These are phyloP conservation scores for Sebastolobus altivelis DNA, from an alignment of 2,797 vertebrate species.

Conservation along the genomic window DNA sequence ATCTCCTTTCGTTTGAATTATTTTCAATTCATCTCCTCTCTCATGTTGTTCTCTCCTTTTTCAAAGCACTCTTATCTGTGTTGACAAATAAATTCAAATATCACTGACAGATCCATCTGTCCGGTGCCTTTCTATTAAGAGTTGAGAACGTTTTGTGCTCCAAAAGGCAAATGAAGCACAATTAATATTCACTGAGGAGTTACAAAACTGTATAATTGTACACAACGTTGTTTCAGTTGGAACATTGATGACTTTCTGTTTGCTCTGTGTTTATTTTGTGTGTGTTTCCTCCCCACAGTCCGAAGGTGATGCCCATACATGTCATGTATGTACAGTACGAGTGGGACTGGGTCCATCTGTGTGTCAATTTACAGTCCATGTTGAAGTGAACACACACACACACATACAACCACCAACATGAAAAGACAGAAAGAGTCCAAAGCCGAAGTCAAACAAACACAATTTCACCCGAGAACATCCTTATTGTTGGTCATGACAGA, in stretches of 20 bases:
- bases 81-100: constrained; percentile 64
- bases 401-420: too few species aligned
- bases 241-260: neutral
- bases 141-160: constrained; percentile 16
- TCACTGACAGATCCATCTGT: constrained; percentile 37
- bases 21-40: constrained; percentile 33
- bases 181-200: constrained; percentile 40
- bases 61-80: constrained; percentile 55
- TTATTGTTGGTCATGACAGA: neutral
- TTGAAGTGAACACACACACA: too few species aligned
- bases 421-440: neutral
- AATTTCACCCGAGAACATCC: neutral
- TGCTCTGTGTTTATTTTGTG: neutral
- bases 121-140: constrained; percentile 21
- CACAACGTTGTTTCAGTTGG: neutral
- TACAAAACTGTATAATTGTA: neutral
- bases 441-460: neutral
- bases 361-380: too few species aligned
- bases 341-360: too few species aligned
- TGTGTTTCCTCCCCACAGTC: neutral
- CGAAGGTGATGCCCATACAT: constrained; percentile 4
- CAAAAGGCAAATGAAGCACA: constrained; percentile 59
- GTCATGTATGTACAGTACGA: too few species aligned
- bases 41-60: constrained; percentile 16
- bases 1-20: constrained; percentile 30